A percentile compares a stretch with the other conserved stretches of the same genome.
These are phyloP conservation scores for Muscina levida DNA, from an alignment of 2,888 invertebrate species.

Conservation along the genomic window DNA sequence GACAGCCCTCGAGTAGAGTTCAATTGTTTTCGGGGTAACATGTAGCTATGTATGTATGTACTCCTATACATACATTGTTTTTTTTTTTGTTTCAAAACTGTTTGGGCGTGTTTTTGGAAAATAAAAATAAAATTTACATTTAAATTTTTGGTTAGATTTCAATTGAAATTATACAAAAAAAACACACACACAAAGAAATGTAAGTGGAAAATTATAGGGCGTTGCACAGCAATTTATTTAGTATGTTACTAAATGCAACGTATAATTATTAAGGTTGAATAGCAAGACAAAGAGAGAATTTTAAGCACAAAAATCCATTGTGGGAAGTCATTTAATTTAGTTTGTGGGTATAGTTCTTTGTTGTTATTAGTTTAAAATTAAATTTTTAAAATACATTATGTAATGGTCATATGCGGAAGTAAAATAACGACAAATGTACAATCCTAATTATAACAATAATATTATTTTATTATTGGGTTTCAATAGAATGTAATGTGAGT, in stretches of 20 bases:
- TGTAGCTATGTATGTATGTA: not conserved
- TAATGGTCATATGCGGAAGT: no score
- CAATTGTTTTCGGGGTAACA: constrained; percentile 7
- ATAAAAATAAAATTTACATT: constrained; percentile 32
- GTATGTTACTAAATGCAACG: not conserved
- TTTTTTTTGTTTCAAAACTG: not conserved
- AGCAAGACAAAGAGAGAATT: no score
- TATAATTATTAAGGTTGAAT: no score
- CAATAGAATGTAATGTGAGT: no score
- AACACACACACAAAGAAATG: not conserved
- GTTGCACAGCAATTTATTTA: constrained; percentile 52
- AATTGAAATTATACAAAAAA: constrained; percentile 1
- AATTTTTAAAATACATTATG: no score
- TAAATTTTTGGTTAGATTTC: constrained; percentile 6
- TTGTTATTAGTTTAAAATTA: no score
- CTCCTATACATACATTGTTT: not conserved
- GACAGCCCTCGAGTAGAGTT: constrained; percentile 1
- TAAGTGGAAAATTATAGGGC: constrained; percentile 61
- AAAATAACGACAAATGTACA: no score
- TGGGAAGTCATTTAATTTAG: no score
- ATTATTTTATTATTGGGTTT: no score
- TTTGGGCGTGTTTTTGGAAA: constrained; percentile 12
- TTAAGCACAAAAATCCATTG: no score
- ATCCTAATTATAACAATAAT: no score
- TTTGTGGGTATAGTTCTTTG: no score